Evolutionary conservation across 2,888 invertebrate genomes (phyloP), one percentile per base, ranked within the genome.

Genomic region (Schizaphis graminum): DNA sequence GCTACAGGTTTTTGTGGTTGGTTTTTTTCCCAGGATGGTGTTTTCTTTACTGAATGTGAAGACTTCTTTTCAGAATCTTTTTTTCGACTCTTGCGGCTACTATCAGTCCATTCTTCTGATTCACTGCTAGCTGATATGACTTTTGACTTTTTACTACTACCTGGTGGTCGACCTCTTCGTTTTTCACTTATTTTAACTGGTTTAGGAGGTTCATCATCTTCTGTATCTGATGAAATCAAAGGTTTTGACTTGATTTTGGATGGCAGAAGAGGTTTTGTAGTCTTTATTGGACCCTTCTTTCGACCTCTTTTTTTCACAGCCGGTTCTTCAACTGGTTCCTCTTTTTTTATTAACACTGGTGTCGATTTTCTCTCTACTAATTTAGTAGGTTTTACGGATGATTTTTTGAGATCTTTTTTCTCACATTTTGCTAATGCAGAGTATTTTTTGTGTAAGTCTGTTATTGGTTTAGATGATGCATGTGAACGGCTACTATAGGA

Each of bases 191-290:
- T 85, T 53, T 93, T 95, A n/a, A 35, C 67, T 57, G 57, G 87
- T 94, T 91, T 94, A 10, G 61, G 93, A 49, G 85, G 94, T 91
- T 84, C 94, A 61, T 89, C 91, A 47, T 95, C 94, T 90, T 95
- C 91, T 16, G 91, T 89, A 67, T 90, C 88, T 35, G 94, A 94
- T 53, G 56, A 94, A 53, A 91, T 89, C 28, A 91, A 56, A 44
- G 91, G 88, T 91, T 88, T 94, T 53, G 94, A 94, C 44, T 91
- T 94, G 21, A 92, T 89, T 47, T 90, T 93, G 21, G 94, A 91
- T 24, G 94, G 85, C 11, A 47, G 77, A 41, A 53, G 57, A 26
- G 77, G 49, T 91, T 94, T 94, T 11, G 94, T 92, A 41, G 88
- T 91, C 24, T 94, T 95, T 1, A 91, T 91, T 0, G 67, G 44